These are phyloP conservation scores for Misgurnus anguillicaudatus DNA, from an alignment of 2,113 vertebrate species.

Conservation along the genomic window DNA sequence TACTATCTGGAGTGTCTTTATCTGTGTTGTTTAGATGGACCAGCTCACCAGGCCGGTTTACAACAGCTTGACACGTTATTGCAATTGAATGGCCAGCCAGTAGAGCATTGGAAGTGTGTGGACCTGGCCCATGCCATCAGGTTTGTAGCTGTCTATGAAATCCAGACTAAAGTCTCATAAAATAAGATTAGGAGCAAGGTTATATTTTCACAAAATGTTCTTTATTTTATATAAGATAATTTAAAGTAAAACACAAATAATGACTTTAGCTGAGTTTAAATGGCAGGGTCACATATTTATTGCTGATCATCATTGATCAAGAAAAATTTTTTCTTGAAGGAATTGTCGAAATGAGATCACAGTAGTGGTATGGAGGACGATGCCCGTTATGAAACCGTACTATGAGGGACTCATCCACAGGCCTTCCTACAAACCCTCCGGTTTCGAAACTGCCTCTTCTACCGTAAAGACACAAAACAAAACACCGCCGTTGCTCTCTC, in stretches of 20 bases:
- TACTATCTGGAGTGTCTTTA: neutral
- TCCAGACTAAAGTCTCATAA: no score
- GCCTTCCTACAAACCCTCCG: slow-evolving; percentile 70
- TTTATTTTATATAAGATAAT: no score
- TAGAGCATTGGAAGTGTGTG: slow-evolving; percentile 93
- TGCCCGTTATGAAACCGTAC: slow-evolving; percentile 78
- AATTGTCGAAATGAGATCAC: slow-evolving; percentile 84
- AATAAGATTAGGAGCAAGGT: no score
- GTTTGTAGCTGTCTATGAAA: slow-evolving; percentile 61
- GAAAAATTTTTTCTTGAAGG: slow-evolving; percentile 64
- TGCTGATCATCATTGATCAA: no score
- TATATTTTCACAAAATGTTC: no score
- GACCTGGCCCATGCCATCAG: slow-evolving; percentile 91
- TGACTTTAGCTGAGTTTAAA: no score
- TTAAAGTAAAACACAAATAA: no score
- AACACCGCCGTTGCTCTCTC: slow-evolving; percentile 64
- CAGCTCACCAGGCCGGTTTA: slow-evolving; percentile 87
- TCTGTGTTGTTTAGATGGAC: slow-evolving; percentile 76
- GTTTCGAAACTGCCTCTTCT: slow-evolving; percentile 71
- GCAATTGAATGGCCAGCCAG: slow-evolving; percentile 87
- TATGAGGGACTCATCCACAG: slow-evolving; percentile 75
- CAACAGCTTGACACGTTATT: slow-evolving; percentile 86
- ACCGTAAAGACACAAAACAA: slow-evolving; percentile 77
- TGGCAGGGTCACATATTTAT: no score
- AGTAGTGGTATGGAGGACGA: slow-evolving; percentile 86